Base-by-base conservation (phyloP, 2,113 vertebrate genomes). In the Proteles cristata region DNA sequence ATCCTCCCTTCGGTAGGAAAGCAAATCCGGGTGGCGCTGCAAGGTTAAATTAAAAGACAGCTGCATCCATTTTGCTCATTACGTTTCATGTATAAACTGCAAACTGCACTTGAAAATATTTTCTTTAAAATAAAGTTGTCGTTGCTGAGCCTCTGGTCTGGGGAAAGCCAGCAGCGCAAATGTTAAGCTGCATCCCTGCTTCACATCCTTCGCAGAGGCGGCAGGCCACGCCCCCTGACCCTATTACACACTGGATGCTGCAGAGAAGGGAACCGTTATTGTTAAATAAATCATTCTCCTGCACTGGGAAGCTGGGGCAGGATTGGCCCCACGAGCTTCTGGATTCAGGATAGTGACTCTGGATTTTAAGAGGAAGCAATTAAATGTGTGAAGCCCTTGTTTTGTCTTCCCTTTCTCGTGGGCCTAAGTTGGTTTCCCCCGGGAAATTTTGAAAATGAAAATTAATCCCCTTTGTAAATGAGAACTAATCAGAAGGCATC, bases 21-120 rank as follows among this genome's bases (percentile, higher is more conserved):
- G 97, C 97, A 82, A 85, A 53, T 53, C 11, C 25, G 80, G 83
- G 96, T 1, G 11, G 80, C 66, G 79, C 97, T 21, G 85, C 79
- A 73, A 97, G 98, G 98, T 99, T 98, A 98, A 98, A 98, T 98
- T 98, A 94, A 98, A 97, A 98, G 97, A 98, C 98, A 99, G 98
- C 98, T 99, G 98, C 97, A 98, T 98, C 97, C 98, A 97, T 98
- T 98, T 98, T 98, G 96, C 96, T 98, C 98, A 98, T 98, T 98
- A 98, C 98, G 98, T 96, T 98, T 96, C 77, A 4, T 88, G 97
- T 96, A 98, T 95, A 98, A 98, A 98, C 96, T 98, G 97, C 97
- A 99, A 99, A 98, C 98, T 98, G 96, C 98, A 98, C 97, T 98
- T 98, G 98, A 98, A 98, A 98, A 98, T 97, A 98, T 98, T 97